Evolutionary conservation across 1,140 invertebrate genomes (phyloP).

Genomic region (Aphelenchoides fujianensis): DNA sequence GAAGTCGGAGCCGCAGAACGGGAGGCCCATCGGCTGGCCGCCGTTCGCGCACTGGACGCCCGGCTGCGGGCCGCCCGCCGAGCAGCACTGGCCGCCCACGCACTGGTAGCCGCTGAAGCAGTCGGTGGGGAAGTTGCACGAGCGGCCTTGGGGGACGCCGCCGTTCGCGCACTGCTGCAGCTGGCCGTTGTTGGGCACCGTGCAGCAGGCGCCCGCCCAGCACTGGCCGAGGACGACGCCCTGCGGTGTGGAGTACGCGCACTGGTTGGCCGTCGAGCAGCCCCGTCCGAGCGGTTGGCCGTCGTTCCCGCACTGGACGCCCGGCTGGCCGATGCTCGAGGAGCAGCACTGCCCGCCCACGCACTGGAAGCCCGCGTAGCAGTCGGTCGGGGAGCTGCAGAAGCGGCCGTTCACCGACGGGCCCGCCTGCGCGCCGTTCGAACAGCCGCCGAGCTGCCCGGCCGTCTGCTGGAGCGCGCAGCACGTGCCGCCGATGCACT

Average conservation of each 20-base stretch:
- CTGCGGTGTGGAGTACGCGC: background rate
- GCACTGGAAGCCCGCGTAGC: background rate
- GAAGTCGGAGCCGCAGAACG: background rate
- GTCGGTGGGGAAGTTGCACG: background rate
- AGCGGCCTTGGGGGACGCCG: background rate
- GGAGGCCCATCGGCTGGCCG: background rate
- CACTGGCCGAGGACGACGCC: background rate
- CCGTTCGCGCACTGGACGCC: background rate
- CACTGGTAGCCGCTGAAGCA: background rate
- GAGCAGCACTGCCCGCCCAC: background rate
- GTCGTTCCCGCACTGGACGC: background rate
- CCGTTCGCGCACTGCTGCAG: background rate
- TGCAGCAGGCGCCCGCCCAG: background rate
- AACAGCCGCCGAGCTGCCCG: background rate
- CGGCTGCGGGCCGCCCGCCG: background rate
- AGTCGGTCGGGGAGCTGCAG: background rate
- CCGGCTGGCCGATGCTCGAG: background rate
- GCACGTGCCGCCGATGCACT: background rate
- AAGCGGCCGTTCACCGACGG: too few species aligned
- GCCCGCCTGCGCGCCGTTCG: too few species aligned
- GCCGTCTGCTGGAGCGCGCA: background rate
- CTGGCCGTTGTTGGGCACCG: background rate
- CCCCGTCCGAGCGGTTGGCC: background rate
- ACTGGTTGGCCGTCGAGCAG: background rate
- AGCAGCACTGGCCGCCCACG: background rate